Evolutionary conservation across 2,113 vertebrate genomes (phyloP).

Genomic region (Acrocephalus kingi): DNA sequence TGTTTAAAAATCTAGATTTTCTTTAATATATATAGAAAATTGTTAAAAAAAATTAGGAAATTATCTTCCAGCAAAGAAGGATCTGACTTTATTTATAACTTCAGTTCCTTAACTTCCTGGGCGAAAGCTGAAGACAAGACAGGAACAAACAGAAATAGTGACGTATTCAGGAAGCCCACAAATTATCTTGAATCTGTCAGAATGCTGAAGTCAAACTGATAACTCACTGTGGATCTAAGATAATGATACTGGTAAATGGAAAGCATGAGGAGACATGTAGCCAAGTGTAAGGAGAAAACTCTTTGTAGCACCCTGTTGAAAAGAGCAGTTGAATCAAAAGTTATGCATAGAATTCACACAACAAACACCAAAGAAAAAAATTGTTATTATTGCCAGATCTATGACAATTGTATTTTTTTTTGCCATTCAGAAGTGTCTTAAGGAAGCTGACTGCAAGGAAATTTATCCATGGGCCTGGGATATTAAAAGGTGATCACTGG

Average conservation of each 20-base stretch:
- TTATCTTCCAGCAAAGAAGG: accelerated
- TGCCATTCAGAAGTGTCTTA: background rate
- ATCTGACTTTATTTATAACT: background rate
- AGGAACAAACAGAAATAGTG: background rate
- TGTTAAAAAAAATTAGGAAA: background rate
- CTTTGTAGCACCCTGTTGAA: background rate
- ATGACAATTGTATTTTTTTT: background rate
- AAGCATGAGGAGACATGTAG: background rate
- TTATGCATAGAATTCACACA: background rate
- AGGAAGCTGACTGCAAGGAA: background rate
- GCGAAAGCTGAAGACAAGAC: background rate
- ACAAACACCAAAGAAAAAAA: background rate
- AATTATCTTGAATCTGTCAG: background rate
- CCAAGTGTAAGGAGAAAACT: background rate
- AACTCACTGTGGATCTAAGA: background rate
- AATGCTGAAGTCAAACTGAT: background rate
- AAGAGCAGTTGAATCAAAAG: background rate
- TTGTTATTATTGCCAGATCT: background rate
- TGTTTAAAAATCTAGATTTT: background rate
- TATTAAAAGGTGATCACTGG: background rate
- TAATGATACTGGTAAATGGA: background rate
- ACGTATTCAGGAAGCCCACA: background rate
- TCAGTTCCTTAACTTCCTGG: background rate
- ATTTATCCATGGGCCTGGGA: background rate
- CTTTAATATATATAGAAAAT: background rate